phyloP scores from a whole-genome alignment of 2,888 invertebrate species.

The Emmelina monodactyla region DNA sequence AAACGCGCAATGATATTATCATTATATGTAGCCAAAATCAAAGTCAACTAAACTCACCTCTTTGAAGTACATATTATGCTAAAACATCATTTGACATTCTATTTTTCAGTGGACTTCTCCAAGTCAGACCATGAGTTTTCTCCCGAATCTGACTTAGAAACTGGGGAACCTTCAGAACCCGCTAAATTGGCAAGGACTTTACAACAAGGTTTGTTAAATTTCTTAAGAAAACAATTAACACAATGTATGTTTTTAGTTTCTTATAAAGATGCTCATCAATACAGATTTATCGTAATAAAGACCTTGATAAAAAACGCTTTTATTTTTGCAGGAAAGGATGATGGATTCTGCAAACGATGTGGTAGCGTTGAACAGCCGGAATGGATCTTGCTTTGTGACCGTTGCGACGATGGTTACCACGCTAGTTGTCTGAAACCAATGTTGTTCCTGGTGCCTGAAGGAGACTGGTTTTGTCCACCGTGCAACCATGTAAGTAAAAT shows the following conservation, averaged over 20 bases:
- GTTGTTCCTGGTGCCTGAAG: constrained; percentile 93
- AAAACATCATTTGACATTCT: no score
- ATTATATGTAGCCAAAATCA: background rate
- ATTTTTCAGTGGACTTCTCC: constrained; percentile 34
- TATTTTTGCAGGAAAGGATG: constrained; percentile 44
- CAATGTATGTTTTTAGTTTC: background rate
- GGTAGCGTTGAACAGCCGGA: constrained; percentile 93
- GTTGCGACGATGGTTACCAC: constrained; percentile 97
- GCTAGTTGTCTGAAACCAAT: constrained; percentile 94
- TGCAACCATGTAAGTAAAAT: constrained; percentile 93
- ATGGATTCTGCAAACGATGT: constrained; percentile 89
- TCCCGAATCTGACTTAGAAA: constrained; percentile 82
- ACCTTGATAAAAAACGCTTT: background rate
- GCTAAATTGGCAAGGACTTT: constrained; percentile 85
- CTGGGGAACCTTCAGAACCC: constrained; percentile 76
- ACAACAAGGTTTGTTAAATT: no score
- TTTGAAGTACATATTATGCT: no score
- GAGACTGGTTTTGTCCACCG: constrained; percentile 98
- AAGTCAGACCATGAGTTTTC: constrained; percentile 94
- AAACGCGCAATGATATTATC: background rate
- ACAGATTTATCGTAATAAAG: no score
- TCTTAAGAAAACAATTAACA: no score
- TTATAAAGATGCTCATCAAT: no score
- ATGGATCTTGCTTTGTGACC: constrained; percentile 96
- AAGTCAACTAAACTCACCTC: no score